Base-by-base conservation (phyloP, 2,113 vertebrate species). In the Malurus elegans region DNA sequence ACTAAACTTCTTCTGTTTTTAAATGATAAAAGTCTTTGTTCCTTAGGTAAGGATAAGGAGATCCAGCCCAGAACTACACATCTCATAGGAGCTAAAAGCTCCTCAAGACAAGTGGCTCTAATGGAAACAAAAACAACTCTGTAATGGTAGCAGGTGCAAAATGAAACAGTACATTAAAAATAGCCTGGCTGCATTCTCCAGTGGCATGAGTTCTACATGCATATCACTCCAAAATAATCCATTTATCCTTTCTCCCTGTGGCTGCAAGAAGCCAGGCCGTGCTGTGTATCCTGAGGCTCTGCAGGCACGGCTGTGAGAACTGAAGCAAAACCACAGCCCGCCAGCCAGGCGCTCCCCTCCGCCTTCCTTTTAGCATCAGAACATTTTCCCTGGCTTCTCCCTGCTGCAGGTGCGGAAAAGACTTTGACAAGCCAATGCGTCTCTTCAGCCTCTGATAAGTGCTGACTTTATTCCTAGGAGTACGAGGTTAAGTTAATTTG, bases 81-180 rank as follows among this genome's bases (percentile, higher is more conserved):
- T 88, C 96, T 96, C 71, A 56, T 32, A 70, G 66, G 58, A 88
- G 64, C 92, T 62, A 83, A 79, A 93, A 95, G 90, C 92, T 96
- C 32, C 66, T 92, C 74, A 90, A 93, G 88, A 95, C 85, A 93
- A 96, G 94, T 90, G 92, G 75, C 36, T 93, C 75, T 93, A 83
- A 86, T 74, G 90, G 90, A 94, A 97, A 94, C 67, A 93, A 93
- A 94, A 94, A 20, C 95, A 96, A 74, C 47, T 66, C 81, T 86
- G 94, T 92, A 94, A 96, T 94, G 79, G 92, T 83, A 96, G 95
- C 96, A 97, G 96, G 94, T 97, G 95, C 93, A 94, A 94, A 95
- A 94, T 94, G 88, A 97, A 96, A 84, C 85, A 83, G 85, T n/a
- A 76, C 82, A 93, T 97, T 95, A 96, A 96, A 97, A 96, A 95